phyloP scores from a whole-genome alignment of 2,797 vertebrate species.

The Megaceryle alcyon region DNA sequence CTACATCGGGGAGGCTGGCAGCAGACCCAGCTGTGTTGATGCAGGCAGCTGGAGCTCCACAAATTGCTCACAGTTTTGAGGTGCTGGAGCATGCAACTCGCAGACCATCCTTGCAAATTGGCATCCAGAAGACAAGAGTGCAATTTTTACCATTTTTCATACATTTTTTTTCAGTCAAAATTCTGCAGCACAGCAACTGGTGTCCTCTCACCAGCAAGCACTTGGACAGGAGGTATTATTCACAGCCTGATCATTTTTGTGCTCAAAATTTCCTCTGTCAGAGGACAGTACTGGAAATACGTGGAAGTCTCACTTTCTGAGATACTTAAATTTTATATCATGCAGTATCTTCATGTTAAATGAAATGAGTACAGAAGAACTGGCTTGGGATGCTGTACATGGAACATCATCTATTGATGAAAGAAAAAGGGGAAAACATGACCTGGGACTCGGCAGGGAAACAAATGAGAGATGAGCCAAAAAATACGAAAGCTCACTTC shows the following conservation, averaged over 20 bases:
- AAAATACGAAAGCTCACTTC: neutral
- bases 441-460: neutral
- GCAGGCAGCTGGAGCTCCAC: neutral
- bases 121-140: neutral
- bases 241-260: neutral
- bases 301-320: neutral
- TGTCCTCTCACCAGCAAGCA: neutral
- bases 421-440: neutral
- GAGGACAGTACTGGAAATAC: neutral
- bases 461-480: neutral
- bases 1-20: neutral
- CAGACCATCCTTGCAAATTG: neutral
- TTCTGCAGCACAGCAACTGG: neutral
- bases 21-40: neutral
- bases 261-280: neutral
- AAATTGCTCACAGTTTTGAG: neutral
- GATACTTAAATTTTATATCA: neutral
- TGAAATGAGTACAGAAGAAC: neutral
- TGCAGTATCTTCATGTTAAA: neutral
- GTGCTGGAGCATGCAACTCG: fast-evolving
- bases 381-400: neutral
- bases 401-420: neutral
- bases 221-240: neutral
- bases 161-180: neutral
- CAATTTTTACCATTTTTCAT: neutral